Evolutionary conservation across 1,140 invertebrate genomes (phyloP).

Genomic region (Capitella teleta): DNA sequence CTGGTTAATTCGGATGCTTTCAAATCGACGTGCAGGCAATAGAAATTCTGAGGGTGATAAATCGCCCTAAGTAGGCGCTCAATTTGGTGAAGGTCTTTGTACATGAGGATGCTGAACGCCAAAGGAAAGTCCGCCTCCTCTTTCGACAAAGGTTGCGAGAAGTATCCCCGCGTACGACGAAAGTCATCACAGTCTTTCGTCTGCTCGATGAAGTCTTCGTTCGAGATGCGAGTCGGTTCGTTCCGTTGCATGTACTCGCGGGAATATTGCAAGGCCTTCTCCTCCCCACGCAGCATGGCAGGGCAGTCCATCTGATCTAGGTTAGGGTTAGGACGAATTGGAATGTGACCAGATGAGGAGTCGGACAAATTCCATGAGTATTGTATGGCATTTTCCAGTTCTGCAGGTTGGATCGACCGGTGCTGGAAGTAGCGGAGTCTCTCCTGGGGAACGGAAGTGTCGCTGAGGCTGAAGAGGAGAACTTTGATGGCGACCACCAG

Average conservation of each 20-base stretch:
- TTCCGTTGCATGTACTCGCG: not conserved
- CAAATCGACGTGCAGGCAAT: slow-evolving; percentile 32
- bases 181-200: slow-evolving; percentile 8
- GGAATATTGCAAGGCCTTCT: not conserved
- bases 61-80: slow-evolving; percentile 26
- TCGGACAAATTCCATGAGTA: no score
- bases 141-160: slow-evolving; percentile 1
- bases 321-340: no score
- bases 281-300: slow-evolving; percentile 3
- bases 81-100: slow-evolving; percentile 8
- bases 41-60: slow-evolving; percentile 32
- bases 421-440: no score
- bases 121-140: slow-evolving; percentile 12
- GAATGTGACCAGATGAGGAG: no score
- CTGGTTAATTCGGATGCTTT: slow-evolving; percentile 7
- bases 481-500: no score
- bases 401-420: no score
- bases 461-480: no score
- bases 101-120: slow-evolving; percentile 11
- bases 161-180: slow-evolving; percentile 3
- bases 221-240: not conserved
- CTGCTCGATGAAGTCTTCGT: not conserved
- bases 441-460: no score
- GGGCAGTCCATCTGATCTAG: slow-evolving; percentile 2
- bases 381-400: no score